Conservation (phyloP, 2,888 invertebrate genomes). For the Thereva nobilitata region DNA sequence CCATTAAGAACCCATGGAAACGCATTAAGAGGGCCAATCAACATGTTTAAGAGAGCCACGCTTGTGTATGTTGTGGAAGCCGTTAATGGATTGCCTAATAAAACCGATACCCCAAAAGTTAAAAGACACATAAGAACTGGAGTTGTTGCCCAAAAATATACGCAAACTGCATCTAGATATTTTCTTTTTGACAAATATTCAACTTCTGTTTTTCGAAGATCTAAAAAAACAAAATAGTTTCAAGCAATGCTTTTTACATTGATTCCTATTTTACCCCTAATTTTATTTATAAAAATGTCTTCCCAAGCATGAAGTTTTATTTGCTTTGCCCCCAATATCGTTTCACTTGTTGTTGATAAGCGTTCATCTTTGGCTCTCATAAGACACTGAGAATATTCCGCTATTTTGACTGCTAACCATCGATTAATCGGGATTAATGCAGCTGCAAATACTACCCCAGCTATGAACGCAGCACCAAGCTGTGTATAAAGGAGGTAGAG, state of each 20-base stretch:
- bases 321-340: slow-evolving; percentile 83
- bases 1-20: slow-evolving; percentile 99
- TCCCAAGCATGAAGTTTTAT: slow-evolving; percentile 96
- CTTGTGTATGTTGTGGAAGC: slow-evolving; percentile 94
- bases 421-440: slow-evolving; percentile 92
- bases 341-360: slow-evolving; percentile 84
- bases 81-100: slow-evolving; percentile 76
- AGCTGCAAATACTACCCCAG: slow-evolving; percentile 84
- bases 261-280: slow-evolving; percentile 64
- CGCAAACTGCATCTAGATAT: slow-evolving; percentile 96
- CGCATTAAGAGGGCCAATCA: slow-evolving; percentile 93
- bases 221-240: slow-evolving; percentile 56
- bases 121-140: slow-evolving; percentile 87
- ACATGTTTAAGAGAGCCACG: slow-evolving; percentile 92
- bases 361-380: slow-evolving; percentile 91
- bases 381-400: slow-evolving; percentile 78
- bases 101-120: slow-evolving; percentile 78
- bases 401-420: slow-evolving; percentile 86
- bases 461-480: slow-evolving; percentile 88
- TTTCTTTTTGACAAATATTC: slow-evolving; percentile 82
- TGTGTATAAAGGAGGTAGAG: slow-evolving; percentile 82
- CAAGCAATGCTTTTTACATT: not conserved
- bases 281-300: slow-evolving; percentile 74
- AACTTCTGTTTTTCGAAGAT: slow-evolving; percentile 71
- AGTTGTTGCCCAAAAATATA: slow-evolving; percentile 98